Percentiles rank a stretch among this genome's conserved stretches.
Conservation (phyloP, 2,888 invertebrate species). For the Tuberolachnus salignus region DNA sequence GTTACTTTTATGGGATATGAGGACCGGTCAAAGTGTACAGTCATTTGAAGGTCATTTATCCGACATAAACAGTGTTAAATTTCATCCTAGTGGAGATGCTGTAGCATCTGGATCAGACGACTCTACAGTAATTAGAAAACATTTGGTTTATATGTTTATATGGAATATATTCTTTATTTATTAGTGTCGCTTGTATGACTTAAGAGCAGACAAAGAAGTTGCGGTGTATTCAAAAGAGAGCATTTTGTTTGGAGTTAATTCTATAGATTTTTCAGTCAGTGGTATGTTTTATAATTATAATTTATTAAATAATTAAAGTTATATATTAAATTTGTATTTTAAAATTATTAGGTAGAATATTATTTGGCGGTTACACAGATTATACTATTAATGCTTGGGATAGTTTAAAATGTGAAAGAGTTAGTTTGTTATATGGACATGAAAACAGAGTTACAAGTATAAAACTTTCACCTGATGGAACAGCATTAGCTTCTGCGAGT, state of each 20-base stretch:
- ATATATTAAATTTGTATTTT: background rate
- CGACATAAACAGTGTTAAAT: slow-evolving; percentile 96
- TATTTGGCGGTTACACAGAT: slow-evolving; percentile 98
- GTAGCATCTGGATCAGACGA: slow-evolving; percentile 99
- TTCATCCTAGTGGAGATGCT: slow-evolving; percentile 98
- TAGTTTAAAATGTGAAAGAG: slow-evolving; percentile 88
- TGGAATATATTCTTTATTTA: slow-evolving; percentile 57
- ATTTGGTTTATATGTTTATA: background rate
- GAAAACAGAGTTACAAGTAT: slow-evolving; percentile 93
- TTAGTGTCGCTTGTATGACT: slow-evolving; percentile 92
- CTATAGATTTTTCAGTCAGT: slow-evolving; percentile 96
- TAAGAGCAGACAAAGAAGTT: slow-evolving; percentile 96
- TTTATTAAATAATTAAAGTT: background rate
- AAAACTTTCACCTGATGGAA: slow-evolving; percentile 95
- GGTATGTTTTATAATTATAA: slow-evolving; percentile 66
- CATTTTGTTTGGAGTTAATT: slow-evolving; percentile 96
- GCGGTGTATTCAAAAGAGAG: slow-evolving; percentile 95
- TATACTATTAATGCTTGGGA: slow-evolving; percentile 99
- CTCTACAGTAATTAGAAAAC: slow-evolving; percentile 73
- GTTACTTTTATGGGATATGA: slow-evolving; percentile 99
- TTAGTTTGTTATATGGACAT: slow-evolving; percentile 91
- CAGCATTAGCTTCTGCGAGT: slow-evolving; percentile 94
- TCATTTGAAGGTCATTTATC: slow-evolving; percentile 98
- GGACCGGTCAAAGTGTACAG: slow-evolving; percentile 96
- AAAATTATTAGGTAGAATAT: slow-evolving; percentile 74